Evolutionary conservation across 2,113 vertebrate genomes (phyloP).

Genomic region (Siniperca knerii): DNA sequence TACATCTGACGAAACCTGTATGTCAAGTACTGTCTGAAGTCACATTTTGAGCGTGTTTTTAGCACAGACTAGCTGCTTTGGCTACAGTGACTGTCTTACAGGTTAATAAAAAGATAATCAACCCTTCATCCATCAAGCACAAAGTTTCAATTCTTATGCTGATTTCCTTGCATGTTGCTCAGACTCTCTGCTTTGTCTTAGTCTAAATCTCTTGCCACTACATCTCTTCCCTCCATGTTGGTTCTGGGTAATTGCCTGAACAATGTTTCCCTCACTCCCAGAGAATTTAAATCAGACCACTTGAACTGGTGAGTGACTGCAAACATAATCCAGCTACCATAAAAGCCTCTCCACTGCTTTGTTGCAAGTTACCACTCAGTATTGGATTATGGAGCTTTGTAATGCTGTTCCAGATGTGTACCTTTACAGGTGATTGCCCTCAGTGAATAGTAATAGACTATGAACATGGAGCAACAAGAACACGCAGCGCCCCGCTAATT

Average conservation of each 20-base stretch:
- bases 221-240: constrained; percentile 32
- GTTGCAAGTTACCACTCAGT: constrained; percentile 1
- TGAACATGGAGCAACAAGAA: neutral
- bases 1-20: neutral
- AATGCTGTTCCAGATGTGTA: constrained; percentile 36
- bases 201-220: constrained; percentile 29
- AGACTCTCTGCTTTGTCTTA: constrained; percentile 16
- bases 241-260: constrained; percentile 58
- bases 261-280: constrained; percentile 45
- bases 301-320: constrained; percentile 48
- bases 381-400: constrained; percentile 26
- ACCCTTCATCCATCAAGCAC: neutral
- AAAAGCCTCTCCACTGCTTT: constrained; percentile 32
- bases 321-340: constrained; percentile 50
- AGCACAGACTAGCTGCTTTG: neutral
- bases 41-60: neutral
- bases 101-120: constrained; percentile 13
- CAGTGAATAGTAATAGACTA: constrained; percentile 20
- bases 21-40: constrained; percentile 9
- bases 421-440: constrained; percentile 46
- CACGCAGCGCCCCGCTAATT: constrained; percentile 14
- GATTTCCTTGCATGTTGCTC: constrained; percentile 4
- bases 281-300: constrained; percentile 55
- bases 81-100: neutral
- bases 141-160: constrained; percentile 1